A percentile compares a stretch with the other conserved stretches of the same genome.
Evolutionary conservation across 2,113 vertebrate species (phyloP).

Genomic region (Pseudolaguvia tuberculata): DNA sequence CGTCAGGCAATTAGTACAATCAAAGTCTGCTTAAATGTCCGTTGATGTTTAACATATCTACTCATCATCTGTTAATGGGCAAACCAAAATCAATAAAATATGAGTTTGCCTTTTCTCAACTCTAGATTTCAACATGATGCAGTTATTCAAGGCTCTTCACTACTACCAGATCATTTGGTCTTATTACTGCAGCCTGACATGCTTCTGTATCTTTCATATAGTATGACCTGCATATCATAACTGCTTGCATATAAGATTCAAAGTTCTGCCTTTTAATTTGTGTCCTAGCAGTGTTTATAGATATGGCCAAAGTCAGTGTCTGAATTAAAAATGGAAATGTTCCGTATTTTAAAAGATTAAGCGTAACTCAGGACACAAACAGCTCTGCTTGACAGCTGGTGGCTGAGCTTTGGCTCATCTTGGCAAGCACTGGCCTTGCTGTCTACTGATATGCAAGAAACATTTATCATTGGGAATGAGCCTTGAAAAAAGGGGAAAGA

Average conservation of each 20-base stretch:
- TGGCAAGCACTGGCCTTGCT: slow-evolving; percentile 17
- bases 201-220: neutral
- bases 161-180: neutral
- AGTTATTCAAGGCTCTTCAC: neutral
- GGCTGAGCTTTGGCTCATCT: slow-evolving; percentile 17
- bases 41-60: neutral
- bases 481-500: neutral
- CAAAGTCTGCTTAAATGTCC: too few species aligned
- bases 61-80: neutral
- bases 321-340: slow-evolving; percentile 22
- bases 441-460: slow-evolving; percentile 25
- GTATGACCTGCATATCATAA: neutral
- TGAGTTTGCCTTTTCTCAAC: neutral
- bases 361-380: slow-evolving; percentile 16
- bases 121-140: neutral
- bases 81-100: neutral
- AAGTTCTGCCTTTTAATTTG: neutral
- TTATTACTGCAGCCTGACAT: neutral
- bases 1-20: neutral
- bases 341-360: slow-evolving; percentile 17
- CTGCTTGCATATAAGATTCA: neutral
- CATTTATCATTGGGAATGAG: slow-evolving; percentile 14
- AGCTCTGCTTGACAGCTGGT: slow-evolving; percentile 28
- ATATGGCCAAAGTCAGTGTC: neutral
- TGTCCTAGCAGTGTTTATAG: neutral